phyloP scores from a whole-genome alignment of 2,113 vertebrate species.

The Mus pahari region DNA sequence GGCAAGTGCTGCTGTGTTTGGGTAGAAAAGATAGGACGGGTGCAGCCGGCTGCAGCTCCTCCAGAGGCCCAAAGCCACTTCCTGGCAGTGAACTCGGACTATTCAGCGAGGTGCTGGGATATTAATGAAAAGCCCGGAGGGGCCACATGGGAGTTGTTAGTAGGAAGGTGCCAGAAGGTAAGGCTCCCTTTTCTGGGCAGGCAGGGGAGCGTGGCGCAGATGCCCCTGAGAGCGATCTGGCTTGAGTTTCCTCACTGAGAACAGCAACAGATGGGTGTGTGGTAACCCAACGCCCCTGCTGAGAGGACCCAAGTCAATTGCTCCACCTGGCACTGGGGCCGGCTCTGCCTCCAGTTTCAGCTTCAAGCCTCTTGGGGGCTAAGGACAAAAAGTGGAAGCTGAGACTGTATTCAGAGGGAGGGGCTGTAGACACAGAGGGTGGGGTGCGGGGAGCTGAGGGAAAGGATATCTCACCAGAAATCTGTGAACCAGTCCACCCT shows the following conservation, averaged over 20 bases:
- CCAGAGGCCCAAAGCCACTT: background rate
- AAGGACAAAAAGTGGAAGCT: background rate
- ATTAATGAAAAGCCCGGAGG: background rate
- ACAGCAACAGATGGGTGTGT: slow-evolving; percentile 71
- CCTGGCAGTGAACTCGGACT: background rate
- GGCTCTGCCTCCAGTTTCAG: slow-evolving; percentile 70
- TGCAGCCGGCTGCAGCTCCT: background rate
- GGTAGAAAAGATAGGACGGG: background rate
- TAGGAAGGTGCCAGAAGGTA: slow-evolving; percentile 48
- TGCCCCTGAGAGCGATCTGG: slow-evolving; percentile 42
- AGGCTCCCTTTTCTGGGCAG: background rate
- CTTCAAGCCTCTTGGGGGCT: slow-evolving; percentile 5
- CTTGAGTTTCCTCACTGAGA: slow-evolving; percentile 33
- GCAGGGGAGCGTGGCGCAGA: background rate
- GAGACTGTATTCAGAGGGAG: background rate
- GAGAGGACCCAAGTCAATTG: slow-evolving; percentile 5
- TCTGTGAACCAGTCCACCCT: background rate
- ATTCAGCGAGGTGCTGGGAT: background rate
- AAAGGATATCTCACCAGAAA: background rate
- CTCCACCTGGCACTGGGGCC: slow-evolving; percentile 59
- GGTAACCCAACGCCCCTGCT: slow-evolving; percentile 67
- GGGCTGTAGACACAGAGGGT: background rate
- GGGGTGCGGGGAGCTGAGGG: background rate
- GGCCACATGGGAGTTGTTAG: slow-evolving; percentile 15
- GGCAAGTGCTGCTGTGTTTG: background rate